These are phyloP conservation scores for Pentalonia nigronervosa DNA, from an alignment of 1,140 invertebrate genomes.

Conservation along the genomic window DNA sequence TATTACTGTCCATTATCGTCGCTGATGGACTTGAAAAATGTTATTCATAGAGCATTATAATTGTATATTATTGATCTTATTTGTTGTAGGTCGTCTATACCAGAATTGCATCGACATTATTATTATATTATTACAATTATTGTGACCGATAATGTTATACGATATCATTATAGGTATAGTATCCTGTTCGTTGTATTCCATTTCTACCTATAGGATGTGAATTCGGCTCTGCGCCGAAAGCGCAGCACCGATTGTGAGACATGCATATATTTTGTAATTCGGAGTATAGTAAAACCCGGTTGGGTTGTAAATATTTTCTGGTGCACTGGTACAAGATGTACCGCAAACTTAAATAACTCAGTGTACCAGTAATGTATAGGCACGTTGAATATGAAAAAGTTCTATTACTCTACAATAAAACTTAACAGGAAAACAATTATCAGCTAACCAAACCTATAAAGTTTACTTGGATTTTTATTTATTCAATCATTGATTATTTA, in stretches of 20 bases:
- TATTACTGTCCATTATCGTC: background rate
- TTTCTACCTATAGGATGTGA: too few species aligned
- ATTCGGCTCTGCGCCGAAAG: too few species aligned
- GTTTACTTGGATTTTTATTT: background rate
- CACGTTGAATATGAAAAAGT: background rate
- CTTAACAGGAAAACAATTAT: background rate
- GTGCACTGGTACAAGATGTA: background rate
- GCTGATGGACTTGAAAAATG: background rate
- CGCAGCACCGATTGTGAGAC: too few species aligned
- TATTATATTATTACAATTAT: background rate
- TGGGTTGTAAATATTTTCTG: background rate
- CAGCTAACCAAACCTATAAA: background rate
- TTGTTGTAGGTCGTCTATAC: background rate
- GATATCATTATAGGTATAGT: too few species aligned
- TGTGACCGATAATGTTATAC: too few species aligned
- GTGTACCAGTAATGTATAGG: background rate
- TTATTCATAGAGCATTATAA: background rate
- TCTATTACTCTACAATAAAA: background rate
- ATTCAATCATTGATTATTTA: background rate
- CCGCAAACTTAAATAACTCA: background rate
- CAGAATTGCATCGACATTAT: background rate
- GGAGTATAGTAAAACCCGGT: too few species aligned
- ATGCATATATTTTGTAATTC: too few species aligned
- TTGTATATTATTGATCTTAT: background rate
- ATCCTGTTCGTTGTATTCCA: too few species aligned